phyloP scores from a whole-genome alignment of 2,797 vertebrate genomes.

The Tokudaia muenninki region DNA sequence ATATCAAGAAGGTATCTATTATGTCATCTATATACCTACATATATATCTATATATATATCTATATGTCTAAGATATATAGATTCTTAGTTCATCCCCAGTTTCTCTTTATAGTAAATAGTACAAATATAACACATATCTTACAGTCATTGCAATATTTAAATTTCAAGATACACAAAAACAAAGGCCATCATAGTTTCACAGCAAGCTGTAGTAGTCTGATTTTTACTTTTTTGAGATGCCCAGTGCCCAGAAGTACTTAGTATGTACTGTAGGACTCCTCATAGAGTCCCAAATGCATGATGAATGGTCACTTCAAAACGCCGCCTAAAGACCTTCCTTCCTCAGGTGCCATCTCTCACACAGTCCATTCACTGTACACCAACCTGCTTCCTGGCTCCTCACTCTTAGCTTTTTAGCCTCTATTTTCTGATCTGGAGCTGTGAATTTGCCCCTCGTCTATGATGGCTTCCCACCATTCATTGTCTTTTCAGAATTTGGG shows the following conservation, averaged over 20 bases:
- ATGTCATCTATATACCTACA: neutral
- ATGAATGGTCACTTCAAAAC: neutral
- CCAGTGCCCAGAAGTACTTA: neutral
- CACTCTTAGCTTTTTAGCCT: neutral
- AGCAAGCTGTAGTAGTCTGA: neutral
- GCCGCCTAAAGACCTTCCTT: neutral
- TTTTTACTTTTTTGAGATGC: neutral
- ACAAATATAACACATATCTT: neutral
- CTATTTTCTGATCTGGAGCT: neutral
- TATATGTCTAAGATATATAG: neutral
- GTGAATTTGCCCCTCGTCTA: neutral
- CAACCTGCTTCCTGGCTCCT: neutral
- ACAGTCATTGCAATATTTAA: neutral
- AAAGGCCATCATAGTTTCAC: neutral
- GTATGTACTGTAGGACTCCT: accelerated
- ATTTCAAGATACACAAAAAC: neutral
- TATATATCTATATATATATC: neutral
- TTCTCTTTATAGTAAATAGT: neutral
- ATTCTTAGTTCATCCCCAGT: neutral
- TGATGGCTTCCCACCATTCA: neutral
- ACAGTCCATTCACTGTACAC: neutral
- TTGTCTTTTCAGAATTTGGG: neutral
- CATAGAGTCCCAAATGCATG: neutral
- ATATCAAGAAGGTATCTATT: neutral
- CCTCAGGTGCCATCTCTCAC: neutral